Percentiles rank a stretch among this genome's conserved stretches.
Evolutionary conservation across 2,113 vertebrate species (phyloP).

Genomic region (Tretioscincus oriximinensis): DNA sequence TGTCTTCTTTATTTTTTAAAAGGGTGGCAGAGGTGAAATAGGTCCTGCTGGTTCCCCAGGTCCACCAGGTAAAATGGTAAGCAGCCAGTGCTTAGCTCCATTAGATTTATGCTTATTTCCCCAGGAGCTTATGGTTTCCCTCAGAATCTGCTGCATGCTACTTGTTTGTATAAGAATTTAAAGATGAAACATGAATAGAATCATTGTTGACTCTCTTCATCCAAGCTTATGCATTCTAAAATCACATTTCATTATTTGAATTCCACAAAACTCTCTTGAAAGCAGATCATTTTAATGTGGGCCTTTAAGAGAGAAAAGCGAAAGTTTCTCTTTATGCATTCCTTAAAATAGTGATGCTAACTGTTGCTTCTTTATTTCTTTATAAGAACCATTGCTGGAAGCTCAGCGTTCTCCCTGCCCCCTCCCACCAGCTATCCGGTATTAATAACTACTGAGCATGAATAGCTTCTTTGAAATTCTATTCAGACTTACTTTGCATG

Average conservation of each 20-base stretch:
- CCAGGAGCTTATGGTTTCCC: conserved; percentile 12
- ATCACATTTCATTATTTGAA: conserved; percentile 39
- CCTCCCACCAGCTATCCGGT: conserved; percentile 43
- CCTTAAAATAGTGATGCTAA: background rate
- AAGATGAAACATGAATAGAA: conserved; percentile 20
- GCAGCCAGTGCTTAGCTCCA: conserved; percentile 49
- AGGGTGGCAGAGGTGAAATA: conserved; percentile 85
- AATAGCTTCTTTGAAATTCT: conserved; percentile 72
- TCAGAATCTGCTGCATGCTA: conserved; percentile 2
- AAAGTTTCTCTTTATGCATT: background rate
- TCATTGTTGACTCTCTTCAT: conserved; percentile 27
- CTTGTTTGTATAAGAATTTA: background rate
- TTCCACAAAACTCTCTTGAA: background rate
- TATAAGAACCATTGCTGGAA: conserved; percentile 29
- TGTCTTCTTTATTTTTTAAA: conserved; percentile 40
- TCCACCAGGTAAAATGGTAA: conserved; percentile 86
- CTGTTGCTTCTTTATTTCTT: conserved; percentile 4
- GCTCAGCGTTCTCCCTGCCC: background rate
- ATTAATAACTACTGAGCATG: conserved; percentile 45
- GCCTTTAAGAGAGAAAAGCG: background rate
- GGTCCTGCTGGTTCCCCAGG: conserved; percentile 86
- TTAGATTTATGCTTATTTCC: conserved; percentile 23
- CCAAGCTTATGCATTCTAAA: conserved; percentile 34
- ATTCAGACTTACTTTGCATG: conserved; percentile 77
- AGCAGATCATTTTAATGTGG: conserved; percentile 13